These are phyloP conservation scores for Tenualosa thibaudeaui DNA, from an alignment of 2,797 vertebrate genomes.

Conservation along the genomic window DNA sequence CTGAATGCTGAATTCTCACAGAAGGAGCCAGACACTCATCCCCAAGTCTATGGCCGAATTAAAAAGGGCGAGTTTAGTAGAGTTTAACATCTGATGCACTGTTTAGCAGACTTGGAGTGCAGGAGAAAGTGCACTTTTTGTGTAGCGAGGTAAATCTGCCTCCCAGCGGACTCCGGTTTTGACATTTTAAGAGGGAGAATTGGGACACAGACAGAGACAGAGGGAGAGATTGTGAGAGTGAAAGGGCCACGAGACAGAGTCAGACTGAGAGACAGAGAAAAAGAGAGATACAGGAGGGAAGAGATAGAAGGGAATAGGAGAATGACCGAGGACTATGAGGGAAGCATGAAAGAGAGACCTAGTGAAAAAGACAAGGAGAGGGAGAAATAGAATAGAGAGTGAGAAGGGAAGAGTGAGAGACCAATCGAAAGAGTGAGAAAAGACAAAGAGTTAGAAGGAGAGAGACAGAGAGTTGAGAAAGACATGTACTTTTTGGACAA, in stretches of 20 bases:
- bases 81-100: background rate
- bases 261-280: background rate
- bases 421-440: background rate
- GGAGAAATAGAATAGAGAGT: background rate
- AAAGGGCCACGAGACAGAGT: background rate
- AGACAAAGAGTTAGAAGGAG: background rate
- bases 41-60: background rate
- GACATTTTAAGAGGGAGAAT: conserved; percentile 10
- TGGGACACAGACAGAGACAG: conserved; percentile 8
- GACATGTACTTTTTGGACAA: conserved; percentile 22
- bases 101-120: background rate
- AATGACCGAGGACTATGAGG: background rate
- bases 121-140: background rate
- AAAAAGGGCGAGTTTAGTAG: background rate
- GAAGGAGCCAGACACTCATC: background rate
- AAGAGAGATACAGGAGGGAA: background rate
- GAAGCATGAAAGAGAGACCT: background rate
- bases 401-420: too few species aligned
- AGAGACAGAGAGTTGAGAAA: background rate
- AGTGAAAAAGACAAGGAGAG: background rate
- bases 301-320: background rate
- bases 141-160: background rate
- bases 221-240: conserved; percentile 2
- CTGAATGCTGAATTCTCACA: conserved; percentile 53
- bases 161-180: background rate